Percentiles rank a stretch among this genome's conserved stretches.
These are phyloP conservation scores for Tadarida brasiliensis DNA, from an alignment of 2,797 vertebrate genomes.

Conservation along the genomic window DNA sequence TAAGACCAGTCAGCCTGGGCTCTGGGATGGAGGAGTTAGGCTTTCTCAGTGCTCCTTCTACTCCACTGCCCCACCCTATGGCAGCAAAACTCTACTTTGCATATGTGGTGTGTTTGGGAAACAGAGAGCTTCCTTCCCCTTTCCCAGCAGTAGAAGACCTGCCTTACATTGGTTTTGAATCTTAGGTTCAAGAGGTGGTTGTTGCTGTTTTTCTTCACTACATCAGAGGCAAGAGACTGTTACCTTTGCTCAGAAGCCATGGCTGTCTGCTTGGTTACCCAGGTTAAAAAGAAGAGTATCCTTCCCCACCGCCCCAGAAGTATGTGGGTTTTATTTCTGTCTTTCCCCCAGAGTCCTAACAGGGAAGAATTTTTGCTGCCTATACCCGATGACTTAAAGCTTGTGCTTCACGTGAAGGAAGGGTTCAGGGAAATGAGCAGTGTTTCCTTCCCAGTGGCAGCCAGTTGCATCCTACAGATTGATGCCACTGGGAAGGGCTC, in stretches of 20 bases:
- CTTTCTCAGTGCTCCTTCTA: background rate
- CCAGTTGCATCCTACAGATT: background rate
- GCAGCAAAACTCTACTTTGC: background rate
- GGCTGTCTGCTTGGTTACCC: background rate
- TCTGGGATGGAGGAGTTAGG: background rate
- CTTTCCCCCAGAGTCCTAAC: background rate
- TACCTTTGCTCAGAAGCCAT: background rate
- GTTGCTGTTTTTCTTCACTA: background rate
- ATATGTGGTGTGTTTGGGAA: background rate
- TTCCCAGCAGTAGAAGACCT: background rate
- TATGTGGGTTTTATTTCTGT: background rate
- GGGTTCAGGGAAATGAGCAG: background rate
- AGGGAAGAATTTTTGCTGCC: background rate
- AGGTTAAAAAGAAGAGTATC: background rate
- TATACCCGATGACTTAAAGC: background rate
- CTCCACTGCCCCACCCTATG: background rate
- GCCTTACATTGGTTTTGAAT: background rate
- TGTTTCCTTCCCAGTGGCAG: background rate
- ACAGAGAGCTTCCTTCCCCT: background rate
- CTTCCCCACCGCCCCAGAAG: background rate
- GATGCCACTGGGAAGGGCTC: background rate
- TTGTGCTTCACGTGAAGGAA: background rate
- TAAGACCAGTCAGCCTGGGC: too few species aligned
- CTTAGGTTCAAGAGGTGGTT: background rate
- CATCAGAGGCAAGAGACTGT: background rate